Conservation (phyloP, 2,888 invertebrate species). For the Machimus rusticus region DNA sequence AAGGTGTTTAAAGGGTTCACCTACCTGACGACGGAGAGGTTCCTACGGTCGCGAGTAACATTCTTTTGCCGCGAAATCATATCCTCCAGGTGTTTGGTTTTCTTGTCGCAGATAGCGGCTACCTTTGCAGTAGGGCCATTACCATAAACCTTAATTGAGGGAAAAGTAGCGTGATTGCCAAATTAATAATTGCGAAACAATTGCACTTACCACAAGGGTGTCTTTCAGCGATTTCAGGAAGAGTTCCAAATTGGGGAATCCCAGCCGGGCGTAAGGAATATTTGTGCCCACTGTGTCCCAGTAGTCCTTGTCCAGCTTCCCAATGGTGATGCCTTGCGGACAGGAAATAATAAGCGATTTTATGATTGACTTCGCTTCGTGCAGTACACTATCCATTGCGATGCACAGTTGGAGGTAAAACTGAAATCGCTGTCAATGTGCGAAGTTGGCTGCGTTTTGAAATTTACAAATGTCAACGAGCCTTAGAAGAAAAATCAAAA, state of each 20-base stretch:
- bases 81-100: constrained; percentile 50
- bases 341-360: constrained; percentile 44
- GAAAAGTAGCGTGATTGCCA: not conserved
- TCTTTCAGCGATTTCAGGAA: constrained; percentile 44
- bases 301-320: constrained; percentile 44
- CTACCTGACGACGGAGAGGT: not conserved
- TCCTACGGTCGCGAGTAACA: constrained; percentile 7
- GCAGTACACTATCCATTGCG: constrained; percentile 34
- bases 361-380: constrained; percentile 41
- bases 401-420: not conserved
- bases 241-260: constrained; percentile 40
- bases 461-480: no score
- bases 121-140: constrained; percentile 34
- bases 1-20: not conserved
- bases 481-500: no score
- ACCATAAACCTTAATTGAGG: constrained; percentile 28
- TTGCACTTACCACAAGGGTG: constrained; percentile 41
- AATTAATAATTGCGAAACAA: not conserved
- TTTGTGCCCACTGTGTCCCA: constrained; percentile 36
- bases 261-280: constrained; percentile 43
- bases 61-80: constrained; percentile 45
- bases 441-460: no score
- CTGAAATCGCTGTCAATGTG: no score
- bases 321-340: constrained; percentile 43
- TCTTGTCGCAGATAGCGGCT: constrained; percentile 45